Conservation (phyloP, 2,113 vertebrate genomes). For the Melierax canorus region DNA sequence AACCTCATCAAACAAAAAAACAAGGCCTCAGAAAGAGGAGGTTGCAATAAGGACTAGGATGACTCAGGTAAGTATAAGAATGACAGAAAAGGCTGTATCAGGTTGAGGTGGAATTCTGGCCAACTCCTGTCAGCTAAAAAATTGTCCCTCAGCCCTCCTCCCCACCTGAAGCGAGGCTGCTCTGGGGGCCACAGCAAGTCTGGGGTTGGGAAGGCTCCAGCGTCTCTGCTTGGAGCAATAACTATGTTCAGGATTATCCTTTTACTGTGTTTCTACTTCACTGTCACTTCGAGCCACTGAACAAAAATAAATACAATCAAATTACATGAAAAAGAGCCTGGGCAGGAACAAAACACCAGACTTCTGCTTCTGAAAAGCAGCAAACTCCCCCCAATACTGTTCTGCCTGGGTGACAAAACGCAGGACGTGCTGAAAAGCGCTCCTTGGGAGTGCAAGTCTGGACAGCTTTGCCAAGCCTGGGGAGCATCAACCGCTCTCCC, state of each 20-base stretch:
- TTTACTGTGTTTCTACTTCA: neutral
- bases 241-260: neutral
- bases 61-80: neutral
- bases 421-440: neutral
- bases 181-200: neutral
- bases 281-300: neutral
- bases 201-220: neutral
- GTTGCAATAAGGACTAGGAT: neutral
- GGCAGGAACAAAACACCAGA: neutral
- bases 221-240: neutral
- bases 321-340: neutral
- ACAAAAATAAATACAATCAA: neutral
- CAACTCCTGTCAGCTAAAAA: neutral
- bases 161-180: neutral
- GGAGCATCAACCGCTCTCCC: neutral
- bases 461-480: conserved; percentile 35
- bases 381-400: neutral
- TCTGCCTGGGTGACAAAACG: conserved; percentile 5
- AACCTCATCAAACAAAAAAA: neutral
- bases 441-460: conserved; percentile 26
- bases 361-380: neutral
- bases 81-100: neutral
- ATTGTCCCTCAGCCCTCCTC: neutral
- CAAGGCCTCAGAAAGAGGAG: neutral
- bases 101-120: neutral